Evolutionary conservation across 2,113 vertebrate species (phyloP), one percentile per base, ranked within the genome.

Genomic region (Sylvia atricapilla): DNA sequence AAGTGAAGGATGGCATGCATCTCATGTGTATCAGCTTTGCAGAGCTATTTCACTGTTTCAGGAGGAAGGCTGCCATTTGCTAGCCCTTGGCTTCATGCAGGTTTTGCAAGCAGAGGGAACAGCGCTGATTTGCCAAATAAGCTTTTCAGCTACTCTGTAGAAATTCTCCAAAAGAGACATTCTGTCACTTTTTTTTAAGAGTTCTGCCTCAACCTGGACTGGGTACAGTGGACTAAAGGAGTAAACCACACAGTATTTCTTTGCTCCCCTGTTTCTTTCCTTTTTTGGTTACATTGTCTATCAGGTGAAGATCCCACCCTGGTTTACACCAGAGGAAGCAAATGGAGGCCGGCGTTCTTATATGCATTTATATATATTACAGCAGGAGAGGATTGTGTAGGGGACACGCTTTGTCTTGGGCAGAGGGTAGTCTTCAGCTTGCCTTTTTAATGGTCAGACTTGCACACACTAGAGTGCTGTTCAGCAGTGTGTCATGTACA

Each of bases 241-340:
- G 43, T 39, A 47, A 35, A 70, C 9, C 4, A 77, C 15, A 28
- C 22, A 13, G 39, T 74, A 13, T 56, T 91, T 94, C 82, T 84
- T 60, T 0, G 1, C 37, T 18, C 25, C 10, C 1, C 1, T 2
- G 6, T 63, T 77, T 70, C 0, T 83, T 94, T 95, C 13, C 25
- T 63, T 58, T 62, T 27, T 43, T 44, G 21, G n/a, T 47, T 69
- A 12, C 4, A 1, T 41, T 70, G 46, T 50, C 35, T 62, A 0
- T 35, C 69, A 59, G 76, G 63, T 85, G 59, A 86, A 47, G 63
- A 86, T 77, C 43, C 21, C 70, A 83, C 28, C 11, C 43, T 31
- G 62, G 25, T 21, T 80, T 75, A 15, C 0, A 0, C 50, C 37
- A 59, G 52, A 67, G 39, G 27, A 88, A 78, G 44, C 0, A 0